Conservation (phyloP, 2,797 vertebrate species). For the Cossypha polioptera region DNA sequence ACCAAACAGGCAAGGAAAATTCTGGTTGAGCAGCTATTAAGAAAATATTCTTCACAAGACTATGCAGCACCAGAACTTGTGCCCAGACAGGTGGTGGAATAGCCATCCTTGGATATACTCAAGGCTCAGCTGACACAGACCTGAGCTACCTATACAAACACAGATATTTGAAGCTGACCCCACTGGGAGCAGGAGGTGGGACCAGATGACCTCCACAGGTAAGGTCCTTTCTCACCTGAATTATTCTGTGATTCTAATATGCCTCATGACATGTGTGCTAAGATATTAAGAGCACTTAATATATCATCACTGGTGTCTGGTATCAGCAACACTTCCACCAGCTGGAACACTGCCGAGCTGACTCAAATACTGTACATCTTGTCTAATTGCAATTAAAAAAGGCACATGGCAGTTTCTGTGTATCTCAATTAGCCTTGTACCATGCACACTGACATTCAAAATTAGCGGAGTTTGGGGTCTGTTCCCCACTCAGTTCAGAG, state of each 20-base stretch:
- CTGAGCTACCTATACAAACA: background rate
- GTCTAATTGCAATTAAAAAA: constrained; percentile 40
- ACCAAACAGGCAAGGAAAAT: background rate
- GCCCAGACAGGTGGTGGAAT: background rate
- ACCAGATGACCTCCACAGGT: background rate
- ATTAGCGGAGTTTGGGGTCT: background rate
- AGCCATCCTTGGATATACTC: background rate
- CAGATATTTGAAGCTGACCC: background rate
- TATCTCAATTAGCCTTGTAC: constrained; percentile 26
- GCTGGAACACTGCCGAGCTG: constrained; percentile 9
- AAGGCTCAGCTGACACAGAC: background rate
- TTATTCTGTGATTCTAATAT: background rate
- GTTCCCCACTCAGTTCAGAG: background rate
- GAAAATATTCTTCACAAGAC: background rate
- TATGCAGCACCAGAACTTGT: background rate
- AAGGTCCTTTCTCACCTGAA: constrained; percentile 40
- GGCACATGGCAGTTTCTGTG: background rate
- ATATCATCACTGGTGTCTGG: constrained; percentile 35
- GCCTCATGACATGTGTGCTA: background rate
- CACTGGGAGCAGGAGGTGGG: background rate
- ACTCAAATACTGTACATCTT: constrained; percentile 48
- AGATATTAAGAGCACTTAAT: constrained; percentile 25
- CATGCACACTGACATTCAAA: background rate
- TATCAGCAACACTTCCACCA: constrained; percentile 36
- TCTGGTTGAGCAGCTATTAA: background rate